Base-by-base conservation (phyloP, 2,113 vertebrate genomes). In the Sardina pilchardus region DNA sequence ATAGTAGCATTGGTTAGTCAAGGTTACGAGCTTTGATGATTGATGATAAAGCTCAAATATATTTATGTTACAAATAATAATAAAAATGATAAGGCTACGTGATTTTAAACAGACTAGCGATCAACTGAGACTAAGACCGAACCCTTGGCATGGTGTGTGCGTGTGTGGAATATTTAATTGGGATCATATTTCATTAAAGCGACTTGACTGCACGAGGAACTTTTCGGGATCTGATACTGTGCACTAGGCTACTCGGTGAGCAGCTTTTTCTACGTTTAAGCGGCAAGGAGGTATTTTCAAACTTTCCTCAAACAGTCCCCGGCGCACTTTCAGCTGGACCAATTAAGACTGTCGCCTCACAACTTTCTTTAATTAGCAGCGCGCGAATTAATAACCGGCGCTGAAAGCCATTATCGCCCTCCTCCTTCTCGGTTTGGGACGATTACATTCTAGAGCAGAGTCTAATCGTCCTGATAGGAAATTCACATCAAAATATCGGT, bases 321-420 rank as follows among this genome's bases (percentile, higher is more conserved):
- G 30, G 82, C 85, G 81, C 87, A 87, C 87, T 78, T 81, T 81
- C 88, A 87, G 86, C 53, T 83, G 86, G 85, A 81, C 86, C 88
- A 91, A 88, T 92, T 93, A 94, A 93, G 75, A 83, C 87, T 86
- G 91, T 92, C 90, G 93, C 90, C 87, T 84, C 19, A 88, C 90
- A 94, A 92, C 87, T 90, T 91, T 83, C 56, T 42, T 89, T 94
- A 94, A 95, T 94, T 94, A 93, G 90, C 86, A 36, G 36, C 82
- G 81, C 30, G 81, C 63, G 9, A 67, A 45, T 19, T 26, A 78
- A 36, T 78, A 78, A 36, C 71, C 26, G 34, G 71, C 71, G 71
- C 71, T 5, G 9, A 16, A 34, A 36, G 71, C 10, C 71, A 78
- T 17, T 78, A 16, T 78, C 30, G 34, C 34, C 16, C 12, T 36